Conservation (phyloP, 2,888 invertebrate genomes). For the Cephus nigrinus region DNA sequence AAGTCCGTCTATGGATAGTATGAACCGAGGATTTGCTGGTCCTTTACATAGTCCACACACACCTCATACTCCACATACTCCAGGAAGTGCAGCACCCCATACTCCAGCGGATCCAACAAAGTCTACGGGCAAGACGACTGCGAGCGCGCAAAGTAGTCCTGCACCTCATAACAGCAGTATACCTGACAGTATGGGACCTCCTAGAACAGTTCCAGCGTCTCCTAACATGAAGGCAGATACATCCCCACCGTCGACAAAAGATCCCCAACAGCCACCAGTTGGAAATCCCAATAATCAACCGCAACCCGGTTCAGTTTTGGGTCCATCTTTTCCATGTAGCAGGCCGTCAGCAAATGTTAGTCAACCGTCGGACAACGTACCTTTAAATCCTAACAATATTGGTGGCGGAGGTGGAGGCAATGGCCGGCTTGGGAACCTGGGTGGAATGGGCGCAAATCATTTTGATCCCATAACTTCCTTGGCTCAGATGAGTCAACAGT, state of each 20-base stretch:
- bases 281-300: constrained; percentile 49
- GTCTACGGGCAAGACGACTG: constrained; percentile 47
- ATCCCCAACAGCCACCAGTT: constrained; percentile 40
- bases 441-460: constrained; percentile 69
- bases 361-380: constrained; percentile 71
- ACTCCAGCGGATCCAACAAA: constrained; percentile 58
- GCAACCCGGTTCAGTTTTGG: constrained; percentile 15
- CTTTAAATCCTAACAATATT: constrained; percentile 75
- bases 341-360: constrained; percentile 57
- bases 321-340: constrained; percentile 55
- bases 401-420: constrained; percentile 64
- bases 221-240: constrained; percentile 63
- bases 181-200: constrained; percentile 62
- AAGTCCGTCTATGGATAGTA: constrained; percentile 62
- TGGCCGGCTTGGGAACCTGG: constrained; percentile 56
- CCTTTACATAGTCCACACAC: constrained; percentile 63
- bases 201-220: constrained; percentile 60
- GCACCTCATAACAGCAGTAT: constrained; percentile 57
- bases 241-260: constrained; percentile 58
- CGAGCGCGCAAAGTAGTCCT: constrained; percentile 63
- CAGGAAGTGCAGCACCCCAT: constrained; percentile 57
- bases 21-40: constrained; percentile 60
- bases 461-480: constrained; percentile 95
- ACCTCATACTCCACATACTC: constrained; percentile 62
- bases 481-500: constrained; percentile 94